These are phyloP conservation scores for Meiosimyza platycephala DNA, from an alignment of 2,888 invertebrate species.

Conservation along the genomic window DNA sequence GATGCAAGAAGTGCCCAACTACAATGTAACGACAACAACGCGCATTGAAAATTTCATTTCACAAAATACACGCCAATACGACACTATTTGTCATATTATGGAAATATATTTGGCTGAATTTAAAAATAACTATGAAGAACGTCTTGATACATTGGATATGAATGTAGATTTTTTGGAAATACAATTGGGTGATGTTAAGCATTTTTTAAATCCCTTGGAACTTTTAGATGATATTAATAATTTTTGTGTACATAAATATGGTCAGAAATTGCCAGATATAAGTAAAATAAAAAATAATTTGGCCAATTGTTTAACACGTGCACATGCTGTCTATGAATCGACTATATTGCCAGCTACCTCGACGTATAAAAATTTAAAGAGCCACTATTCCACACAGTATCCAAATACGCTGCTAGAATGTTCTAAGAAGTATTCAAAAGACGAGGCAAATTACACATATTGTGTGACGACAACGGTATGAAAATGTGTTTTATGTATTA, in stretches of 20 bases:
- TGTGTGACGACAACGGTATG: conserved; percentile 39
- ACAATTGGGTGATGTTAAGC: conserved; percentile 40
- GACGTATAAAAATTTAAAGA: conserved; percentile 41
- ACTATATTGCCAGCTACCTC: conserved; percentile 35
- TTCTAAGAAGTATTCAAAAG: conserved; percentile 34
- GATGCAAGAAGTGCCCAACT: conserved; percentile 40
- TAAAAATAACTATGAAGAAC: conserved; percentile 33
- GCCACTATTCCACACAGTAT: conserved; percentile 38
- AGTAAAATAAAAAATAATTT: conserved; percentile 35
- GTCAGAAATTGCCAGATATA: conserved; percentile 36
- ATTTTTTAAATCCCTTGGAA: conserved; percentile 43
- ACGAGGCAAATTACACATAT: conserved; percentile 39
- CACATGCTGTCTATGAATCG: conserved; percentile 27
- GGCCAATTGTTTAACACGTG: conserved; percentile 39
- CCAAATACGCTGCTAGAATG: conserved; percentile 38
- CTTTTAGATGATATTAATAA: conserved; percentile 43
- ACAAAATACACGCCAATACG: conserved; percentile 42
- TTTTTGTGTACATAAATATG: conserved; percentile 45
- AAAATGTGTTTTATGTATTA: too few relatives aligned
- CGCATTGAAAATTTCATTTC: conserved; percentile 40
- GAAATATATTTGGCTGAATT: conserved; percentile 40
- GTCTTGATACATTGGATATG: conserved; percentile 39
- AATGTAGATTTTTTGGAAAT: conserved; percentile 38
- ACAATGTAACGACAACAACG: conserved; percentile 32
- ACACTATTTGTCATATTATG: conserved; percentile 29